These are phyloP conservation scores for Hydractinia symbiolongicarpus DNA, from an alignment of 30 jellyfish, hydroid and myxozoan genomes.

Conservation along the genomic window DNA sequence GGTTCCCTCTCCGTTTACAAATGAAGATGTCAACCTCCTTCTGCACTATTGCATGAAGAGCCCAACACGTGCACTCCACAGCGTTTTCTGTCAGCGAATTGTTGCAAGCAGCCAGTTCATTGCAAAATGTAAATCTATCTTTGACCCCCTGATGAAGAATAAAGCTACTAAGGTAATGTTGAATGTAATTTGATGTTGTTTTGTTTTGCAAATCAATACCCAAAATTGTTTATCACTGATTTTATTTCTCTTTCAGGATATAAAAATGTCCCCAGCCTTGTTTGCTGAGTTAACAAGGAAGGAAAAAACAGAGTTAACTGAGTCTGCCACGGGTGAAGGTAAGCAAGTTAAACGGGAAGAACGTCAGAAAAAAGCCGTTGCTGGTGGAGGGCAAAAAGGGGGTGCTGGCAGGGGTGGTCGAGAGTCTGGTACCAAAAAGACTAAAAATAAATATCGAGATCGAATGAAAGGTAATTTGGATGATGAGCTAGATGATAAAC, in stretches of 20 bases:
- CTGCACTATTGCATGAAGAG: constrained; percentile 57
- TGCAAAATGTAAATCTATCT: constrained; percentile 49
- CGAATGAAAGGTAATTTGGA: constrained; percentile 49
- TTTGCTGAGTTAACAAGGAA: constrained; percentile 72
- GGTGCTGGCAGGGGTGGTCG: constrained; percentile 90
- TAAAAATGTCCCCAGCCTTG: constrained; percentile 71
- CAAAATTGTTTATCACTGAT: background rate
- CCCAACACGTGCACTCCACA: constrained; percentile 36
- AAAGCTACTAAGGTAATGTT: constrained; percentile 65
- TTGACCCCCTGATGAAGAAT: constrained; percentile 52
- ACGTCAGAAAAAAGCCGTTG: constrained; percentile 74
- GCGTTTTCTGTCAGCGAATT: constrained; percentile 43
- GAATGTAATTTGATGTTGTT: background rate
- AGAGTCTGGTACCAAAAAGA: constrained; percentile 72
- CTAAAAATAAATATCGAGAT: constrained; percentile 53
- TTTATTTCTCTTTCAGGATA: constrained; percentile 32
- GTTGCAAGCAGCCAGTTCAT: constrained; percentile 65
- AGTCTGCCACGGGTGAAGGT: constrained; percentile 56
- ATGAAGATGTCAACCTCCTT: constrained; percentile 50
- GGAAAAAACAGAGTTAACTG: constrained; percentile 54
- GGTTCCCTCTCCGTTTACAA: constrained; percentile 72
- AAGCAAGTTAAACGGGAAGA: constrained; percentile 62
- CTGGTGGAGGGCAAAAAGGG: constrained; percentile 89
- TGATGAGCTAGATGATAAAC: constrained; percentile 54
- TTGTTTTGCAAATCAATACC: background rate